Evolutionary conservation across 2,888 invertebrate species (phyloP), one percentile per base, ranked within the genome.

Genomic region (Nemotelus pantherinus): DNA sequence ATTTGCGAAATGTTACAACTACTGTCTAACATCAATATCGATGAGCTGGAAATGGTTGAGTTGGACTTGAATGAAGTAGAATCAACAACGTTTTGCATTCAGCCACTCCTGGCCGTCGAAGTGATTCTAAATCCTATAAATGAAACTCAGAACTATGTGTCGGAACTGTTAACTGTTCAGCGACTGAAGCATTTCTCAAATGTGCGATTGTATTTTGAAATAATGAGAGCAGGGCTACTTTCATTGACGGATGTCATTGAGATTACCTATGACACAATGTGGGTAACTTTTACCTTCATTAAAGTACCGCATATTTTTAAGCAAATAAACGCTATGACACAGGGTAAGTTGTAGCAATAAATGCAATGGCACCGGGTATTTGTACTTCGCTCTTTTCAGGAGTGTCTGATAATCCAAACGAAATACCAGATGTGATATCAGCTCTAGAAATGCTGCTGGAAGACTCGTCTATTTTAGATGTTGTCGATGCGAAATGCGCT

Each of bases 271-370:
- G 96, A 97, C 83, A 93, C 96, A 3, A 92, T 96, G 83, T 97
- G 97, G 96, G 95, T 96, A 10, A 96, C 97, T 7, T 97, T 97
- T 84, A 95, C 95, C 0, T 97, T 97, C 84, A 89, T 98, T 6
- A 97, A 97, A 89, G 92, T 97, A 72, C 95, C 96, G 0, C 92
- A 93, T 83, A 92, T 95, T 67, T 89, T 96, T 65, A 91, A 92
- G 77, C 91, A 92, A 80, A 85, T 94, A 64, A 91, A 93, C 81
- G 89, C 89, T 53, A 85, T 89, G 60, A 89, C 90, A 81, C 89
- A 90, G 63, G 89, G 90, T 82, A 84, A 86, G 85, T 80, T 60
- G 9, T 10, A 79, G 68, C 25, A n/a, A 65, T 77, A 25, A 5
- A 25, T 10, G 57, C 53, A 77, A 67, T 70, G 48, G 6, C 43